phyloP scores from a whole-genome alignment of 64 coral and sea anemone genomes.

The Montipora capricornis region DNA sequence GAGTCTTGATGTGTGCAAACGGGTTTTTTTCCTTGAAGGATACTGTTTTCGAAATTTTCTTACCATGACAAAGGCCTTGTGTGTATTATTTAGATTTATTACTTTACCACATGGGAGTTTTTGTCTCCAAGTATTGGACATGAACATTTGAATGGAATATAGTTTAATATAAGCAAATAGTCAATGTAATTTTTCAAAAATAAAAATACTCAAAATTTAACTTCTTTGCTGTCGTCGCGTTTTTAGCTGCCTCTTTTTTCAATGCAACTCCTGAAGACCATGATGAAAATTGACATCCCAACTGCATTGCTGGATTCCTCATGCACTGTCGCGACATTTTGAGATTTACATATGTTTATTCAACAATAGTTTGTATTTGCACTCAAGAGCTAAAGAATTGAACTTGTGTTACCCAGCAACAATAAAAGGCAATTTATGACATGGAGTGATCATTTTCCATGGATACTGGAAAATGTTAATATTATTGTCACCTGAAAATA shows the following conservation, averaged over 20 bases:
- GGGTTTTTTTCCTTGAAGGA: neutral
- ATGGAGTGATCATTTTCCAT: neutral
- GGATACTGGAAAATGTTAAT: neutral
- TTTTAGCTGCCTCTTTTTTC: too few species aligned
- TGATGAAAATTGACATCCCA: too few species aligned
- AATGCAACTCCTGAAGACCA: too few species aligned
- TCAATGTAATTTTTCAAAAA: neutral
- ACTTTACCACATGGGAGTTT: constrained; percentile 41
- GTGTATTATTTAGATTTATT: neutral
- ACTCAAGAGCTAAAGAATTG: neutral
- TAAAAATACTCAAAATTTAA: neutral
- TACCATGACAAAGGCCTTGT: constrained; percentile 15
- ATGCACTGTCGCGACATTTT: neutral
- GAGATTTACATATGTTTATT: neutral
- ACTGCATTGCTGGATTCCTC: too few species aligned
- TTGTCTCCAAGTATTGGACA: constrained; percentile 1
- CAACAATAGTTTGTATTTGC: neutral
- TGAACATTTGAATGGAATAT: constrained; percentile 20
- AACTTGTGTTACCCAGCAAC: neutral
- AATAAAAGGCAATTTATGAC: neutral
- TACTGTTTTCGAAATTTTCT: constrained; percentile 29
- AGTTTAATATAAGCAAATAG: neutral
- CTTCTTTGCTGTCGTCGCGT: neutral
- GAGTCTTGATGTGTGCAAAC: neutral
- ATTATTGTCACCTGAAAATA: too few species aligned